Evolutionary conservation across 2,888 invertebrate genomes (phyloP), one percentile per base, ranked within the genome.

Genomic region (Spatulosminthurus flaviceps): DNA sequence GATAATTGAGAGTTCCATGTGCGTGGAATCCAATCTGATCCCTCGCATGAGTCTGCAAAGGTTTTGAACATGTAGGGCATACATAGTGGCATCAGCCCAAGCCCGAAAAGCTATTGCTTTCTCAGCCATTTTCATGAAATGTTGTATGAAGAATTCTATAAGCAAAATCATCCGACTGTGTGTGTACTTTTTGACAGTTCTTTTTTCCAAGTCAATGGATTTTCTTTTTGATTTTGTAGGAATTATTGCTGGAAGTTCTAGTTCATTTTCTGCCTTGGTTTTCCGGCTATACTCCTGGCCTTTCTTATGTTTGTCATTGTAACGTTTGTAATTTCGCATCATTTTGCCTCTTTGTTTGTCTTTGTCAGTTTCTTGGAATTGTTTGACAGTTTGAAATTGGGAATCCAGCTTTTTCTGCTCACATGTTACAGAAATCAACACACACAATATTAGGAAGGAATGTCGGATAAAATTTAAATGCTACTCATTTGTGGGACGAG

Each of bases 41-140:
- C 51, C 70, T 41, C 34, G 69, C 41, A 93, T 87, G 19, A 93
- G 88, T 79, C 89, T 90, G 60, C 91, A 90, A 1, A 95, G 88
- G 74, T 93, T 89, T 81, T 91, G 90, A 0, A 92, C 91, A 86
- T 94, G 94, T 80, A 92, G 90, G 60, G 94, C 88, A 86, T 93
- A 94, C 80, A 92, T 90, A 0, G 90, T 88, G 9, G 92, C 92
- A 86, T 92, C 91, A 79, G 89, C 88, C 24, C 89, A 88, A 0
- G 92, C 90, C 16, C 91, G 90, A 81, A 92, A 91, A 81, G 90
- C 89, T 21, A 91, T 90, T 82, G 92, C 92, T 72, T 90, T 90
- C 76, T 91, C 89, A 0, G 92, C 91, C 90, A 94, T 92, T 75
- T 91, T 90, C 43, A 94, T 90, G 85, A 93, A 92, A 86, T 93